Evolutionary conservation across 2,797 vertebrate genomes (phyloP), one percentile per base, ranked within the genome.

Genomic region (Acanthurus leucopareius): DNA sequence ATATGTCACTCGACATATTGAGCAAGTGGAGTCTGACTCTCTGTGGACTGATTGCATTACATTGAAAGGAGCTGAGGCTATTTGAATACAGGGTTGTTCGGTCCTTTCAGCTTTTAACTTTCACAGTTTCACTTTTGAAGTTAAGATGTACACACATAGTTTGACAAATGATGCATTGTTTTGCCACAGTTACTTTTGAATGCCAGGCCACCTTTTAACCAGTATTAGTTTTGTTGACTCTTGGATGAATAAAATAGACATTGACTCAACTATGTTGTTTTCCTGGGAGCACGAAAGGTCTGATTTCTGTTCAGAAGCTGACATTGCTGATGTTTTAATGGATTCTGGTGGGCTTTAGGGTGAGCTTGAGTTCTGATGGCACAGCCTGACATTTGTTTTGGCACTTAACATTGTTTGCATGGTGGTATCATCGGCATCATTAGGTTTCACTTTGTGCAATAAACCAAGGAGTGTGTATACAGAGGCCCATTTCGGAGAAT

Each of bases 1-100:
- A 86, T 82, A 70, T 87, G 71, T 81, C 76, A 85, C 56, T 63
- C 69, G 72, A 76, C 66, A 60, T 73, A 73, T 66, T 49, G 67
- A 73, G 60, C 17, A 66, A 79, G 75, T 85, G 71, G 72, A 79
- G 77, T n/a, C 6, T 38, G 17, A 25, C 25, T 77, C 71, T 70
- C 52, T 32, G 53, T 49, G 70, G 49, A 73, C 44, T 51, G 56
- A 63, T 22, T 75, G 79, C 19, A 48, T 73, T 66, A 75, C 42
- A 44, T 1, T 69, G n/a, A 76, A 76, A 77, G 76, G 53, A 79
- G 51, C 22, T 44, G 17, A 19, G 25, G 45, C 17, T 53, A 40
- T 73, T 85, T 72, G 35, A 68, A 77, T 75, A 69, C 16, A 64
- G 1, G 35, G 11, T 45, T 69, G 54, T 64, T 67, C 47, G 1